Conservation (phyloP, 2,113 vertebrate species). For the Pteropus alecto region DNA sequence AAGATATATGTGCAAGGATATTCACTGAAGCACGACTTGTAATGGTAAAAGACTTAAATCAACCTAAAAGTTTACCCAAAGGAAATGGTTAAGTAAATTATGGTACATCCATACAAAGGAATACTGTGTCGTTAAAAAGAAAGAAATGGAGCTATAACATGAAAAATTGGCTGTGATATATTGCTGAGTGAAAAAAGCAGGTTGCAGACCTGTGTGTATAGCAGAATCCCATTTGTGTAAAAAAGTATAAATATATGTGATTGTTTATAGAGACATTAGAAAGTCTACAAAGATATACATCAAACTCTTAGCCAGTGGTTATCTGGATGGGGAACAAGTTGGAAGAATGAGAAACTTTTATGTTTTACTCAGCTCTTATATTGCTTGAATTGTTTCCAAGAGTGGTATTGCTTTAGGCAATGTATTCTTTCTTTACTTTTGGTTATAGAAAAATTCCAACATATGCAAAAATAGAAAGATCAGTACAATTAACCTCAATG, state of each 20-base stretch:
- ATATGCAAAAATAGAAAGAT: background rate
- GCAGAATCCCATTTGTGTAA: background rate
- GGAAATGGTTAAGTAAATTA: background rate
- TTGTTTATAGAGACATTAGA: background rate
- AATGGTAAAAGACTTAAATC: background rate
- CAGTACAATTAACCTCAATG: background rate
- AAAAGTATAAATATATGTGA: background rate
- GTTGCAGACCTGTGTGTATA: background rate
- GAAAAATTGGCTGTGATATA: background rate
- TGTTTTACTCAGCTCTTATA: background rate
- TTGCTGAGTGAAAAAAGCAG: background rate
- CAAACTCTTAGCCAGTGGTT: background rate
- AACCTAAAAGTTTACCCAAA: background rate
- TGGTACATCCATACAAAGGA: background rate
- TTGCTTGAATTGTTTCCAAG: background rate
- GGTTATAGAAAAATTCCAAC: conserved; percentile 21
- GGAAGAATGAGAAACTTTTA: background rate
- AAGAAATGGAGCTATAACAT: background rate
- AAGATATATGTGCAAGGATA: accelerated
- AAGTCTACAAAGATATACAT: background rate
- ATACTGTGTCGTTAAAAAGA: background rate
- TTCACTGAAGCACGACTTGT: accelerated
- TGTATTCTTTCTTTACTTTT: background rate
- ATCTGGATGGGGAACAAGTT: background rate
- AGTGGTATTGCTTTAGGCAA: background rate